Evolutionary conservation across 2,113 vertebrate genomes (phyloP).

Genomic region (Vulpes vulpes): DNA sequence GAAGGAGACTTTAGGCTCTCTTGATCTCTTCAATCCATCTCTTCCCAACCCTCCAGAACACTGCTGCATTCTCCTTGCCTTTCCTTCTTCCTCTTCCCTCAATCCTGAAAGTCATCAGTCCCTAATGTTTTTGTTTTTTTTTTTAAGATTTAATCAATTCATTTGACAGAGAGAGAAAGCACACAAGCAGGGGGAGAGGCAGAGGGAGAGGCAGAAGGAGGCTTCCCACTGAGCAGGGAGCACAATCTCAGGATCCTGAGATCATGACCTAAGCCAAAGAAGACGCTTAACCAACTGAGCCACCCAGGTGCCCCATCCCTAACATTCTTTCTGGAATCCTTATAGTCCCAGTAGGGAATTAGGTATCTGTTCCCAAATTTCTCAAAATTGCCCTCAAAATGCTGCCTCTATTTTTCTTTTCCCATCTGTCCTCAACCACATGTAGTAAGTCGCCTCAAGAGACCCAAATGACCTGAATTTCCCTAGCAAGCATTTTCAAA

Average conservation of each 20-base stretch:
- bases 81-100: background rate
- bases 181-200: background rate
- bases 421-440: background rate
- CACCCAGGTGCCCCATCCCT: background rate
- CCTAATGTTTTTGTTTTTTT: background rate
- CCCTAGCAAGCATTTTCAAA: conserved; percentile 42
- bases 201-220: background rate
- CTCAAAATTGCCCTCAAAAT: conserved; percentile 34
- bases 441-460: background rate
- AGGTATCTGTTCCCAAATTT: background rate
- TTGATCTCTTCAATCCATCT: background rate
- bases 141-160: background rate
- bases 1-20: background rate
- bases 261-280: background rate
- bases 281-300: background rate
- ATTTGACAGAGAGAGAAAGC: background rate
- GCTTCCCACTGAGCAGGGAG: background rate
- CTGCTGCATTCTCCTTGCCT: background rate
- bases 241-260: background rate
- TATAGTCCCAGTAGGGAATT: background rate
- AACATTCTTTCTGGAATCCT: background rate
- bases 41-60: background rate
- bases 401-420: background rate
- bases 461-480: background rate
- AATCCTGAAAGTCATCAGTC: background rate